These are phyloP conservation scores for Muscicapa comitata DNA, from an alignment of 2,797 vertebrate species.

Conservation along the genomic window DNA sequence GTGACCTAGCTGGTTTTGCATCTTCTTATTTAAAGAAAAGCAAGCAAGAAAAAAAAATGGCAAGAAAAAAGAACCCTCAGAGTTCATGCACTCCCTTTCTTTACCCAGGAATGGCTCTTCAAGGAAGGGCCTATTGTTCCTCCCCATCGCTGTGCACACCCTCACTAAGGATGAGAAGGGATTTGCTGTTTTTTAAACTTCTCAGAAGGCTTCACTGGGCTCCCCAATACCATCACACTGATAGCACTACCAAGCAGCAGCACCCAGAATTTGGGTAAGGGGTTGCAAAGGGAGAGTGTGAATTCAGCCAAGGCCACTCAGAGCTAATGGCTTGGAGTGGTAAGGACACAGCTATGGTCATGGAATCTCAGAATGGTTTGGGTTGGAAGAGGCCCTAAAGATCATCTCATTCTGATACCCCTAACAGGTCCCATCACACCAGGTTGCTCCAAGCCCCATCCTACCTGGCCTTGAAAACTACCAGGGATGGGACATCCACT, in stretches of 20 bases:
- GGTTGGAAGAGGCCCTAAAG: not conserved
- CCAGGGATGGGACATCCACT: not conserved
- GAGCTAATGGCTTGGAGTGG: not conserved
- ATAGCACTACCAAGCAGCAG: not conserved
- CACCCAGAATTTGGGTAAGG: not conserved
- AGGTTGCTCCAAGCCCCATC: not conserved
- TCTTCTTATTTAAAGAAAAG: not conserved
- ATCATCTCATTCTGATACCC: fast-evolving
- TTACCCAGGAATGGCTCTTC: not conserved
- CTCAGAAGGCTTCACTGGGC: not conserved
- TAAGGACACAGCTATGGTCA: not conserved
- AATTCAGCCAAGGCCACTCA: not conserved
- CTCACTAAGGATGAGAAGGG: not conserved
- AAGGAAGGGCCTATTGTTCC: not conserved
- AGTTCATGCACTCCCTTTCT: not conserved
- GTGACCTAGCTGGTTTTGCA: not conserved
- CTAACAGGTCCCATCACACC: not conserved
- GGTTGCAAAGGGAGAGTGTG: not conserved
- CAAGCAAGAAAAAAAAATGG: fast-evolving
- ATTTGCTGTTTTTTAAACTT: not conserved
- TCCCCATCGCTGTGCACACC: not conserved
- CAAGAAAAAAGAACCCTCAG: not conserved
- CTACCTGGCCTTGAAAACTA: not conserved
- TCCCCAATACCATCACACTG: not conserved
- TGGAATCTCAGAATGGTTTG: not conserved